These are phyloP conservation scores for Anser brachyrhynchus DNA, from an alignment of 2,113 vertebrate genomes.

Conservation along the genomic window DNA sequence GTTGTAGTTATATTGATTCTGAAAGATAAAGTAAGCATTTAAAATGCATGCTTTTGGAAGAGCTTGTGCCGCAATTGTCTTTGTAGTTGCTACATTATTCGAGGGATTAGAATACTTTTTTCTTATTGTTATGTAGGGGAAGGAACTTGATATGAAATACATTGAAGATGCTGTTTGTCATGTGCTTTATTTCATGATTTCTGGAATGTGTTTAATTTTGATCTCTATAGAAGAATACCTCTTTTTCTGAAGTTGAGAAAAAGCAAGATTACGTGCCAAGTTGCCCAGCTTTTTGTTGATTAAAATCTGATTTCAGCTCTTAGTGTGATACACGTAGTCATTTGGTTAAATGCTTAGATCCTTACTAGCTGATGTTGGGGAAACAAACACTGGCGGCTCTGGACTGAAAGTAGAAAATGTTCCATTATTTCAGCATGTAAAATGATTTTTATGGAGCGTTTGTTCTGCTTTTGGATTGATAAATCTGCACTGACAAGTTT, in stretches of 20 bases:
- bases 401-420: not conserved
- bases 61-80: not conserved
- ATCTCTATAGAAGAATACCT: not conserved
- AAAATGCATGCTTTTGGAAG: not conserved
- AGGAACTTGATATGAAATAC: not conserved
- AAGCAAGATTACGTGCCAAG: not conserved
- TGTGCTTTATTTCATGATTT: not conserved
- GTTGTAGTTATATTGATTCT: not conserved
- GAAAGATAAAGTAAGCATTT: not conserved
- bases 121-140: not conserved
- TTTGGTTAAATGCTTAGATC: not conserved
- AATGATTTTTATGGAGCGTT: not conserved
- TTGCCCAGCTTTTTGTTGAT: not conserved
- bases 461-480: not conserved
- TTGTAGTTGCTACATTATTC: not conserved
- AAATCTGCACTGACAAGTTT: fast-evolving
- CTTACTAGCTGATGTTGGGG: not conserved
- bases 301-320: not conserved
- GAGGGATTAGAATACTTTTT: not conserved
- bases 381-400: not conserved
- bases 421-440: not conserved
- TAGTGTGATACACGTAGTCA: not conserved
- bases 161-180: not conserved
- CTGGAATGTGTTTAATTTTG: not conserved
- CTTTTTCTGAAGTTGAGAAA: not conserved